These are phyloP conservation scores for Taphrorychus bicolor DNA, from an alignment of 2,888 invertebrate species.

Conservation along the genomic window DNA sequence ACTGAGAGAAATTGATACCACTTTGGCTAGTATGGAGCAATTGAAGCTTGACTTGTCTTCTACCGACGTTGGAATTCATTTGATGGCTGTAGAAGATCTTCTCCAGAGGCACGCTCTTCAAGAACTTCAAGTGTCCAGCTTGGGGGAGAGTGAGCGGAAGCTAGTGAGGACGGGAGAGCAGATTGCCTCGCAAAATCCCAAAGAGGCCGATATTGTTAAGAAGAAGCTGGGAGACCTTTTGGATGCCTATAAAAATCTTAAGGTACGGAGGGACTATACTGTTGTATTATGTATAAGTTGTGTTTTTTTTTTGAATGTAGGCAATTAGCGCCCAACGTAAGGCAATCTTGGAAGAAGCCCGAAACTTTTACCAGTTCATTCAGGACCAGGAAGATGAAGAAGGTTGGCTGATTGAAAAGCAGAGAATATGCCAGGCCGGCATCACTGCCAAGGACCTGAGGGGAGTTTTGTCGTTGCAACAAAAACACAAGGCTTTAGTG, in stretches of 20 bases:
- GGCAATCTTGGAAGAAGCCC: conserved; percentile 86
- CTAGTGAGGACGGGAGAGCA: conserved; percentile 72
- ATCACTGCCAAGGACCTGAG: conserved; percentile 92
- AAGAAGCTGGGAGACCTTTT: conserved; percentile 79
- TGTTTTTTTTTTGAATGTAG: conserved; percentile 55
- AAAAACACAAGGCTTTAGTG: conserved; percentile 88
- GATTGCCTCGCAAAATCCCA: conserved; percentile 61
- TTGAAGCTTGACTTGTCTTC: conserved; percentile 79
- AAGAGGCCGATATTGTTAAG: conserved; percentile 68
- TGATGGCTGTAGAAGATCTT: conserved; percentile 93
- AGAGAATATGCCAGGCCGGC: conserved; percentile 86
- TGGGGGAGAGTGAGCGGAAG: conserved; percentile 82
- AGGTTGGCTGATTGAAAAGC: conserved; percentile 95
- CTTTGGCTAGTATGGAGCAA: conserved; percentile 82
- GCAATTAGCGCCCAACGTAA: conserved; percentile 80
- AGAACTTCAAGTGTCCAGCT: conserved; percentile 88
- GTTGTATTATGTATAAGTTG: too few relatives aligned
- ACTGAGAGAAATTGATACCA: conserved; percentile 90
- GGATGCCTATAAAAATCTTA: conserved; percentile 69
- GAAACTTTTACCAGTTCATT: conserved; percentile 93
- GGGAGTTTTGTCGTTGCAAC: conserved; percentile 86
- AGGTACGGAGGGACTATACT: too few relatives aligned
- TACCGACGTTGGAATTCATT: conserved; percentile 90
- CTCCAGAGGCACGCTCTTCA: conserved; percentile 93
- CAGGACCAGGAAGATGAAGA: conserved; percentile 98